Evolutionary conservation across 2,113 vertebrate species (phyloP), one percentile per base, ranked within the genome.

Genomic region (Mesoclemmys tuberculata): DNA sequence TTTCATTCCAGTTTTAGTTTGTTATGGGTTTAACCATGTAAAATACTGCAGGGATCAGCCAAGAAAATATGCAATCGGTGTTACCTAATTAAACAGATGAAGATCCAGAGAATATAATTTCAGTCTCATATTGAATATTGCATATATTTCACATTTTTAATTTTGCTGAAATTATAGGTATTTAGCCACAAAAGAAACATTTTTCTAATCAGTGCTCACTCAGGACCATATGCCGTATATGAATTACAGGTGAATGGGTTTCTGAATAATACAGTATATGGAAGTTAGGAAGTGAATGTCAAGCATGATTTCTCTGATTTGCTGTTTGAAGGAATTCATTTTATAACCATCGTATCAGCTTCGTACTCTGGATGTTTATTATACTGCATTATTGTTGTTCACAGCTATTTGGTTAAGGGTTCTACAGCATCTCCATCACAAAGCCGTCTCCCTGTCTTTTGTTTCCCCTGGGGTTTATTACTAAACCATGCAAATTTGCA

Each of bases 231-330:
- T 87, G 74, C 80, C 92, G 8, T 46, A 84, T 88, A 1, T 93
- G 94, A 97, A 95, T 98, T 96, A 93, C 78, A 35, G 61, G 82
- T 38, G 71, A 85, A 64, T 18, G 3, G 75, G 78, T 97, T 97
- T 95, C 94, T 91, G 97, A 91, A 97, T 64, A 54, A 55, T 92
- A 55, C 55, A 2, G 81, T 83, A 80, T 95, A 88, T 35, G 44
- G 89, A 97, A 86, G 87, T 84, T n/a, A 89, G 96, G 95, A 97
- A 97, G 96, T 94, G 92, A 96, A 95, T 96, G 97, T 96, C 97
- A 96, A 96, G 94, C 93, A 48, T 61, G 96, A 93, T 96, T 96
- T 95, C 94, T 98, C 96, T 98, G 98, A 98, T 97, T 97, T 97
- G 93, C 93, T 97, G 11, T 1, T 96, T 91, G 95, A 87, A 85